Percentiles rank a stretch among this genome's conserved stretches.
Conservation (phyloP, 2,888 invertebrate genomes). For the Drosophila hawaiiensis region DNA sequence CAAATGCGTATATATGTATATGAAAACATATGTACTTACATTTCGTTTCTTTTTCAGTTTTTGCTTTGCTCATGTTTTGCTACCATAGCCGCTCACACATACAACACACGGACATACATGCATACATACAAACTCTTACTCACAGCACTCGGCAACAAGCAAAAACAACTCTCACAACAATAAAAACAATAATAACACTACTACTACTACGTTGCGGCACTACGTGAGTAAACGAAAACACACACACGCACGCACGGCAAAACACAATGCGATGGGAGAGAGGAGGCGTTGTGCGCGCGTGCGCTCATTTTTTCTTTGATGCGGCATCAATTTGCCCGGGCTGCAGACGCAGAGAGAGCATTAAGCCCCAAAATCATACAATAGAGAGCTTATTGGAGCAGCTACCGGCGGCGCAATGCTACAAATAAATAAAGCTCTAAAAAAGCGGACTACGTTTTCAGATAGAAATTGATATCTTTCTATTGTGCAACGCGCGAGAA, state of each 20-base stretch:
- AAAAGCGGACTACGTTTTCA: slow-evolving; percentile 18
- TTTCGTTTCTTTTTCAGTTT: slow-evolving; percentile 66
- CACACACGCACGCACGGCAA: slow-evolving; percentile 35
- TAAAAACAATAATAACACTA: slow-evolving; percentile 77
- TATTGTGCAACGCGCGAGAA: slow-evolving; percentile 41
- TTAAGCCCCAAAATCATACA: slow-evolving; percentile 11
- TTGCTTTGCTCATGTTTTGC: slow-evolving; percentile 77
- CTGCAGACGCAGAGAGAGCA: slow-evolving; percentile 27
- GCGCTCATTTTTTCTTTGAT: slow-evolving; percentile 48
- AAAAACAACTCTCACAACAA: slow-evolving; percentile 73
- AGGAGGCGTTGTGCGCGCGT: slow-evolving; percentile 48
- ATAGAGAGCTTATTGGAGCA: slow-evolving; percentile 43
- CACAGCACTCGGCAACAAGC: slow-evolving; percentile 74
- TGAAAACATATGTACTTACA: slow-evolving; percentile 44
- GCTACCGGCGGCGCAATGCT: slow-evolving; percentile 62
- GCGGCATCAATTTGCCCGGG: slow-evolving; percentile 62
- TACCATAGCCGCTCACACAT: slow-evolving; percentile 58
- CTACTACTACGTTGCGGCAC: slow-evolving; percentile 74
- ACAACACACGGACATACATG: slow-evolving; percentile 18
- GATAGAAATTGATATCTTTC: slow-evolving; percentile 38
- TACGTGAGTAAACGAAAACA: slow-evolving; percentile 73
- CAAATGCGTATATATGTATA: slow-evolving; percentile 3
- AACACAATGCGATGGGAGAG: slow-evolving; percentile 54
- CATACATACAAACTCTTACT: slow-evolving; percentile 37
- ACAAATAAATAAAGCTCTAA: slow-evolving; percentile 40